A percentile compares a stretch with the other conserved stretches of the same genome.
Evolutionary conservation across 2,888 invertebrate genomes (phyloP).

Genomic region (Rotaria socialis): DNA sequence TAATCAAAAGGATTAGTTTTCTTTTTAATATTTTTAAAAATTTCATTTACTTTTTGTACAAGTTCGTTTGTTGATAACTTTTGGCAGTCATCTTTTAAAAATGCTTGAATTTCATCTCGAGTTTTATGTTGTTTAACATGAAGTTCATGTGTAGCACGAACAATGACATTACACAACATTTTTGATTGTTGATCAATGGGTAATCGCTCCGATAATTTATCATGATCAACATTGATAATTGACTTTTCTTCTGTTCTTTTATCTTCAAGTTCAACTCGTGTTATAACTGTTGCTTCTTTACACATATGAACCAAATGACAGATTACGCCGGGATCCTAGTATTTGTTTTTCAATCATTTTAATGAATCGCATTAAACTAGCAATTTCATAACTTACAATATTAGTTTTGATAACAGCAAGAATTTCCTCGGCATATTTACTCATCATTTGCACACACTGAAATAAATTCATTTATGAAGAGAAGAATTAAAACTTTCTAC

Average conservation of each 20-base stretch:
- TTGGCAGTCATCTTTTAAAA: constrained; percentile 15
- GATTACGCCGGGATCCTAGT: constrained; percentile 7
- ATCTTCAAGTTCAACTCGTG: neutral
- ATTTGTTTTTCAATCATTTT: no score
- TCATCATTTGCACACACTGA: constrained; percentile 19
- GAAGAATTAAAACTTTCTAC: neutral
- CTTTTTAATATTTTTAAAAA: neutral
- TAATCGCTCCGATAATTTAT: neutral
- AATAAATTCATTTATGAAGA: neutral
- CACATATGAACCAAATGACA: constrained; percentile 33
- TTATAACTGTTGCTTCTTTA: neutral
- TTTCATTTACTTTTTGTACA: neutral
- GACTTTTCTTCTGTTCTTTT: neutral
- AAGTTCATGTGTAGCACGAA: neutral
- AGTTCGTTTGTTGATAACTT: neutral
- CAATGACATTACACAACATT: constrained; percentile 23
- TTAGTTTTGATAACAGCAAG: neutral
- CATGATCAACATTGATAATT: neutral
- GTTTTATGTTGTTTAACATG: neutral
- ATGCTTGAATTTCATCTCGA: neutral
- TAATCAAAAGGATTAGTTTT: neutral
- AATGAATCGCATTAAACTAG: neutral
- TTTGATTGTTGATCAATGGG: neutral
- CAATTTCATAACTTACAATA: neutral
- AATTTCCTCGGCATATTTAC: neutral